Base-by-base conservation (phyloP, 2,113 vertebrate genomes). In the Phyllostomus hastatus region DNA sequence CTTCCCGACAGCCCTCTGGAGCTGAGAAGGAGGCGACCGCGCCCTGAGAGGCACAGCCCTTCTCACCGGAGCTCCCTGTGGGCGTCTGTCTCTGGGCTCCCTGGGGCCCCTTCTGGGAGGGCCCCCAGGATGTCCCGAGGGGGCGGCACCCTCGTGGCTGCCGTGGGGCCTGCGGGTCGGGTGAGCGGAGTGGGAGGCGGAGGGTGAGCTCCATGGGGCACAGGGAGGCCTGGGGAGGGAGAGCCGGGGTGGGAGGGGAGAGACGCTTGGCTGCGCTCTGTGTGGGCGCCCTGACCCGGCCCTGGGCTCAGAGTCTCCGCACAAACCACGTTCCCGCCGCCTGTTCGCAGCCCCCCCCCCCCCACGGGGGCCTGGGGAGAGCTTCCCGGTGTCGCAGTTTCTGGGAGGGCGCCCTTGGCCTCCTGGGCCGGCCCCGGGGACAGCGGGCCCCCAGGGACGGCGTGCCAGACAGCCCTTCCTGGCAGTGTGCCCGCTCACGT, bases 271-370 rank as follows among this genome's bases (percentile, higher is more conserved):
- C 22, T 8, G 6, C 57, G 4, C 57, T 26, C 24, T 24, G 57
- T 10, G 5, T 61, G 57, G 57, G 57, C 9, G 24, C 61, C 1
- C 7, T 22, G 20, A 57, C 54, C 54, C 8, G 54, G 54, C 54
- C 54, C 20, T 57, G 54, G 7, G 50, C 76, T 73, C 70, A 92
- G 64, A 87, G 83, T 84, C 76, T 84, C 89, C 84, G 61, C 41
- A 75, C 76, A 80, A 28, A 35, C 46, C 7, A 33, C 26, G 10
- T 81, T 75, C 82, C 43, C 5, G 61, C 20, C 78, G 88, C 73
- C 17, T 41, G 12, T 94, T 54, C 73, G 15, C 54, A 57, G 54
- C 19, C 11, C 81, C 48, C 84, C 83, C 48, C 54, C 19, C 38
- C 50, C 75, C 6, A 81, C 11, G 59, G 14, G 52, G 14, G 78